Evolutionary conservation across 2,113 vertebrate species (phyloP), one percentile per base, ranked within the genome.

Genomic region (Dasypus novemcinctus): DNA sequence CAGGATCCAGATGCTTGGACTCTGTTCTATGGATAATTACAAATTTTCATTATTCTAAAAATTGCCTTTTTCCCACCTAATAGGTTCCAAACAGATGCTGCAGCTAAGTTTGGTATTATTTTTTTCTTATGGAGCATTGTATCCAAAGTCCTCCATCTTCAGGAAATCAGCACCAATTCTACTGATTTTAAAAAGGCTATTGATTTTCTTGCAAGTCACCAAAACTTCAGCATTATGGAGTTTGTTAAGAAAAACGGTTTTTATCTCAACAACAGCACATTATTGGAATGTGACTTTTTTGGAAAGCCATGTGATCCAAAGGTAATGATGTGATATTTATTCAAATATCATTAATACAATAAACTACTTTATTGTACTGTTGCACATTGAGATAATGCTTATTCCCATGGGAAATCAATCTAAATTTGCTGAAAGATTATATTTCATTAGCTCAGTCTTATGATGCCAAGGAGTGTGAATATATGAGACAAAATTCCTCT

Each of bases 161-260:
- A 95, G 63, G 12, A 82, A 84, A 11, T 46, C 20, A 43, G 33
- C 68, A 33, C 79, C 0, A 97, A 98, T 76, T 89, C 43, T 25
- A 95, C 81, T 0, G 29, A 76, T n/a, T 87, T 52, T 64, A 76
- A 95, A 90, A 97, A 98, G n/a, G 41, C 98, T 61, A 38, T 61
- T 46, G 72, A 98, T 94, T 99, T 99, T 93, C 82, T 98, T 54
- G 76, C 69, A 25, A 95, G 95, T 61, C 97, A 98, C 81, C 97
- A 98, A 96, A 98, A 98, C 87, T 99, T 99, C 97, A 99, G 98
- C 94, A 98, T 98, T 94, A 98, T 96, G 87, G 98, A 98, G 0
- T 99, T 99, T 84, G 98, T 98, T 59, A 98, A 80, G 89, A 95
- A 98, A 78, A 97, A 98, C 11, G 98, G 98, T 4, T 99, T 98